A percentile compares a stretch with the other conserved stretches of the same genome.
These are phyloP conservation scores for Drosophila yooni DNA, from an alignment of 2,888 invertebrate species.

Conservation along the genomic window DNA sequence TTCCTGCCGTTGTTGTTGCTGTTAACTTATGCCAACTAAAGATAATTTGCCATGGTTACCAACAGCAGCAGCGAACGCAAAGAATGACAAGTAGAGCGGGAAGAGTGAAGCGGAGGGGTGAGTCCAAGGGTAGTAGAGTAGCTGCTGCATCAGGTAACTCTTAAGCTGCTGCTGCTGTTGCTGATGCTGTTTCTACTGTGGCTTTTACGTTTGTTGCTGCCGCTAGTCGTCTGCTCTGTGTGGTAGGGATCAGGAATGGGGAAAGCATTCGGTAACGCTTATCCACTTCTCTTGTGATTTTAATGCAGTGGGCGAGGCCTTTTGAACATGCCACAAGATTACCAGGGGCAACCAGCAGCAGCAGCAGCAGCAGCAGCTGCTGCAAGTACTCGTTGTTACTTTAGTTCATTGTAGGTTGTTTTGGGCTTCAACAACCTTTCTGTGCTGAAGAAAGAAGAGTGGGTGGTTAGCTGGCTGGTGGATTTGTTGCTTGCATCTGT, in stretches of 20 bases:
- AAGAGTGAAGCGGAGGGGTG: not conserved
- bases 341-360: conserved; percentile 70
- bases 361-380: conserved; percentile 63
- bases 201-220: conserved; percentile 74
- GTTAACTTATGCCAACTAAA: conserved; percentile 78
- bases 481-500: conserved; percentile 40
- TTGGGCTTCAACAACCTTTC: conserved; percentile 42
- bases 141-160: conserved; percentile 71
- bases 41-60: conserved; percentile 78
- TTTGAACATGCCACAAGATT: conserved; percentile 71
- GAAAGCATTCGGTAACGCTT: conserved; percentile 73
- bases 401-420: conserved; percentile 50
- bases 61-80: conserved; percentile 64
- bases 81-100: conserved; percentile 43
- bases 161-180: conserved; percentile 61
- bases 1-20: conserved; percentile 48
- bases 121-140: not conserved
- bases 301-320: conserved; percentile 71
- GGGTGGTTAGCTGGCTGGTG: not conserved
- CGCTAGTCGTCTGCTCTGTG: conserved; percentile 43
- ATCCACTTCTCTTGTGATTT: conserved; percentile 80
- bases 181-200: conserved; percentile 49
- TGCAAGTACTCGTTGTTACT: conserved; percentile 60
- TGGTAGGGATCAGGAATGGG: conserved; percentile 7
- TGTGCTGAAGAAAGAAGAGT: conserved; percentile 9